Evolutionary conservation across 2,797 vertebrate genomes (phyloP), one percentile per base, ranked within the genome.

Genomic region (Poeciliopsis gracilis): DNA sequence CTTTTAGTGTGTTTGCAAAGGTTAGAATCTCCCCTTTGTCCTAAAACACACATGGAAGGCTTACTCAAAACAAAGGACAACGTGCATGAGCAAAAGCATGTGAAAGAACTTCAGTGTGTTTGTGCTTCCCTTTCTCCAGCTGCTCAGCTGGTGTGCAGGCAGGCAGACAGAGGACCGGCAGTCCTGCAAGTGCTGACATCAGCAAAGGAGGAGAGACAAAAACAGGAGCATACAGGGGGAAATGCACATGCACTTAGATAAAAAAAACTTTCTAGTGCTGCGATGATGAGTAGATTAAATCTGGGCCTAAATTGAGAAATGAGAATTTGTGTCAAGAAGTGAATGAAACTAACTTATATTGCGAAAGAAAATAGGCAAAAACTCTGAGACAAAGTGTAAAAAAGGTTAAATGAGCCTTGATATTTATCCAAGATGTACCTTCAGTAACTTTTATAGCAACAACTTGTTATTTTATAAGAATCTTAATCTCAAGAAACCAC

Each of bases 171-270:
- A 76, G 76, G 73, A 73, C 75, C 73, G 51, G 86, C 79, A 41
- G 77, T 76, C 63, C 81, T 88, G 74, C 49, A 89, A 90, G 79
- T 89, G 91, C 92, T 92, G 88, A 93, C 81, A 91, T 91, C 84
- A 92, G 91, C 92, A 91, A 61, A 77, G 71, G 82, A 41, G 3
- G 15, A 85, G 70, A 74, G 51, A 79, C 51, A 80, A 45, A 75
- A 45, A 70, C 45, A 78, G 23, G 78, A 70, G 78, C 45, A 82
- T 16, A 77, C 4, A 67, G 66, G 80, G 38, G 55, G 30, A 51
- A 81, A n/a, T 11, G 46, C 25, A 63, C 51, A 77, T 9, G 53
- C 23, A 61, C 72, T 77, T 46, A 77, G 80, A 77, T 43, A 76
- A 67, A 85, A 85, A 30, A 71, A 59, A 9, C 13, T 78, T 70